Evolutionary conservation across 2,113 vertebrate genomes (phyloP).

Genomic region (Sapayoa aenigma): DNA sequence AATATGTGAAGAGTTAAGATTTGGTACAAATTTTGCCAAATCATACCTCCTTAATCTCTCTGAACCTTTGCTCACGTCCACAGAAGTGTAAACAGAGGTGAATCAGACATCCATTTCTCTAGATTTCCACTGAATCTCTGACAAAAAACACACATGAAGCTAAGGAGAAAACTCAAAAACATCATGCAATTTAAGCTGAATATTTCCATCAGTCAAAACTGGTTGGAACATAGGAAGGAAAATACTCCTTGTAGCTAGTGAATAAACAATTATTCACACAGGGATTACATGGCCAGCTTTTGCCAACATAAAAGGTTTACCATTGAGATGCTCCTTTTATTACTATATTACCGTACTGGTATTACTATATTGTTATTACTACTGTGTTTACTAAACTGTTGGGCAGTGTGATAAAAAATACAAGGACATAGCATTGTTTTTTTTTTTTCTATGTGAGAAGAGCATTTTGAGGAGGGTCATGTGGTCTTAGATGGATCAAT

Average conservation of each 20-base stretch:
- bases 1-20: not conserved
- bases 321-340: not conserved
- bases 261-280: not conserved
- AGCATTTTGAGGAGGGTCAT: not conserved
- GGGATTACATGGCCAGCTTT: not conserved
- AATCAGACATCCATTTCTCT: not conserved
- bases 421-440: not conserved
- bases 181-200: not conserved
- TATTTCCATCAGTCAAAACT: not conserved
- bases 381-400: not conserved
- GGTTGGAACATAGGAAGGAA: not conserved
- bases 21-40: not conserved
- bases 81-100: not conserved
- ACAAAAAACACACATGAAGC: not conserved
- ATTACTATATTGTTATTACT: not conserved
- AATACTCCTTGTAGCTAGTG: not conserved
- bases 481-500: not conserved
- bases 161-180: not conserved
- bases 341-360: not conserved
- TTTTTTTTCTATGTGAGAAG: not conserved
- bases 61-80: not conserved
- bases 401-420: not conserved
- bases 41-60: not conserved
- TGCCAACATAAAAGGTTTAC: not conserved
- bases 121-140: not conserved